Evolutionary conservation across 1,140 invertebrate genomes (phyloP), one percentile per base, ranked within the genome.

Genomic region (Lepidurus arcticus): DNA sequence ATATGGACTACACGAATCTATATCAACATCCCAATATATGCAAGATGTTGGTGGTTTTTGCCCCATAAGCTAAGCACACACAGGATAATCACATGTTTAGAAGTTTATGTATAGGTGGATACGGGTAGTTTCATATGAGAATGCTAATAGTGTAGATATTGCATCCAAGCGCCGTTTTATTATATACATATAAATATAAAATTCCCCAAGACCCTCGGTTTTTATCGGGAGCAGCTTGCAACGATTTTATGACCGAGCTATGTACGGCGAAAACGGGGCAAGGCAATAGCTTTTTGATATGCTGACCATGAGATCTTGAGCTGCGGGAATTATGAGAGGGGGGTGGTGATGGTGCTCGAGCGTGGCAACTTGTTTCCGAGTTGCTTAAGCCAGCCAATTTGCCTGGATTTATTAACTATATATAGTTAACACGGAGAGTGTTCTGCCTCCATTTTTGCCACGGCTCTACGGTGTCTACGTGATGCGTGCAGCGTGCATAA

Each of bases 371-470:
- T 65, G 53, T 65, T 65, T 65, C 53, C 16, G 53, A 65, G 53
- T 65, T 65, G n/a, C 53, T 65, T n/a, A 65, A 65, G 53, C 53
- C 53, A 65, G 53, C 53, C 53, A 65, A 65, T 65, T 65, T 65
- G 53, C 16, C 53, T 13, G 53, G 53, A 65, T 65, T 65, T 65
- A 65, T 65, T 34, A 65, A 65, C 16, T 13, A 16, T 65, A 65
- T 13, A 65, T n/a, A n/a, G 16, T 65, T n/a, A 65, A 65, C 16
- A 21, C 53, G 53, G 7, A 21, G n/a, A 65, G 53, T 65, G 53
- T 16, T 65, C 34, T 65, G 53, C 53, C 53, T 21, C 45, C 53
- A 13, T 65, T 65, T 65, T 65, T 21, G 16, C 53, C 21, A 21
- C 21, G 53, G 53, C 53, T 65, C 3, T 7, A 7, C 53, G 21